Evolutionary conservation across 2,113 vertebrate species (phyloP).

Genomic region (Holacanthus passer): DNA sequence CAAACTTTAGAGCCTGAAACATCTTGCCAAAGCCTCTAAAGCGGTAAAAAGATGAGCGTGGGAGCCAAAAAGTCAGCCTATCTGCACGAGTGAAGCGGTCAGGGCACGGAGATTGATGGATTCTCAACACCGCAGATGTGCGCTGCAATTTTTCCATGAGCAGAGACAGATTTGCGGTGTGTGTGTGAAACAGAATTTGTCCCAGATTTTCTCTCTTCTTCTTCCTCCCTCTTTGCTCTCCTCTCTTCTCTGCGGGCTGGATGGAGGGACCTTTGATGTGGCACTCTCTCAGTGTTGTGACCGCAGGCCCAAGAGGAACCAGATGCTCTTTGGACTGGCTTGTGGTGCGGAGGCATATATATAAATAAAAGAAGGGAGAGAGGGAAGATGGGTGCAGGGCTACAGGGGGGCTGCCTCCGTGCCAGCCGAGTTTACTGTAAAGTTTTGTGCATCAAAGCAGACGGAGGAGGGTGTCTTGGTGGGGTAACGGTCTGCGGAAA

Average conservation of each 20-base stretch:
- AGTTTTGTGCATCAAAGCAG: slow-evolving; percentile 42
- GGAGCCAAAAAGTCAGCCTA: slow-evolving; percentile 65
- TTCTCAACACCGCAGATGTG: slow-evolving; percentile 70
- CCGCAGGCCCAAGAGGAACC: slow-evolving; percentile 80
- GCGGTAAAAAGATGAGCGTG: slow-evolving; percentile 57
- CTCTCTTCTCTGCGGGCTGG: slow-evolving; percentile 69
- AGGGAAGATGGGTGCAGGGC: slow-evolving; percentile 43
- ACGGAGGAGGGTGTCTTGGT: slow-evolving; percentile 5
- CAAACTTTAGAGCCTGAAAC: slow-evolving; percentile 26
- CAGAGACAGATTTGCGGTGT: slow-evolving; percentile 74
- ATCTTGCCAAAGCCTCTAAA: slow-evolving; percentile 26
- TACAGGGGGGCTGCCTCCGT: slow-evolving; percentile 48
- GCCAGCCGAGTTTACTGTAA: slow-evolving; percentile 64
- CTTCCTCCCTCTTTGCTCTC: slow-evolving; percentile 61
- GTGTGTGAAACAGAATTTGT: slow-evolving; percentile 76
- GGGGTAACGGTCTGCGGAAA: not conserved
- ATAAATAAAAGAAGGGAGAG: slow-evolving; percentile 44
- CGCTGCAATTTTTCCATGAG: slow-evolving; percentile 77
- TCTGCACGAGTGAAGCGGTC: slow-evolving; percentile 65
- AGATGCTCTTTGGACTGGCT: slow-evolving; percentile 77
- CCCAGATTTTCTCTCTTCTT: slow-evolving; percentile 75
- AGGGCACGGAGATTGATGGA: slow-evolving; percentile 68
- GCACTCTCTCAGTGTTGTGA: slow-evolving; percentile 78
- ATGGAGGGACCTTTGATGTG: slow-evolving; percentile 84
- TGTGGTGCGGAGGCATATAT: slow-evolving; percentile 73